Evolutionary conservation across 2,888 invertebrate species (phyloP), one percentile per base, ranked within the genome.

Genomic region (Eupsilia transversa): DNA sequence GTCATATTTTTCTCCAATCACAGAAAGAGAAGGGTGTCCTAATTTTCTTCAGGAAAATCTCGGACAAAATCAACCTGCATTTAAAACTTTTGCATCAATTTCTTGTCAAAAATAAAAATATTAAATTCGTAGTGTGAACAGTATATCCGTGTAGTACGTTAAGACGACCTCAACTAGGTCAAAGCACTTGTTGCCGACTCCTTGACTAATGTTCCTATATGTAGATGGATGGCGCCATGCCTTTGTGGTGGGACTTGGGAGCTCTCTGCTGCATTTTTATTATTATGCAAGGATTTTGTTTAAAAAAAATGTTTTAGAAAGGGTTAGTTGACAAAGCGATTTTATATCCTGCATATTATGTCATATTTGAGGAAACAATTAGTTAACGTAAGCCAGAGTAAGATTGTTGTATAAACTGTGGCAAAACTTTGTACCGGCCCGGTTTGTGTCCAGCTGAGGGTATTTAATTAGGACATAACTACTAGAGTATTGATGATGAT

Each of bases 151-250:
- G 46, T 70, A 63, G 52, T 72, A 41, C 35, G 69, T 35, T 76
- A 70, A 76, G 82, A 72, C 59, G 70, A 46, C 49, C 43, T 63
- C 69, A 77, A 80, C 57, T 86, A 83, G 84, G 80, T 84, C 86
- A 77, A 82, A 77, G 85, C 82, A 83, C 82, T 83, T 83, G 82
- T 83, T 83, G 82, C 82, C 49, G 66, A 30, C 68, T 85, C 72
- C 70, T 73, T 77, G 82, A 77, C 73, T 85, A 85, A 85, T 83
- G 73, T 82, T 60, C 82, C 82, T 85, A 69, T 76, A 82, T 81
- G 82, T 76, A 84, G 72, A 82, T 82, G 82, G 61, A 82, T 82
- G 77, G 82, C 71, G 70, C 63, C 67, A 30, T 63, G 84, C 64
- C 66, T 83, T 72, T 57, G 84, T 72, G 56, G 52, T 46, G 69